These are phyloP conservation scores for Zalophus californianus DNA, from an alignment of 2,797 vertebrate species.

Conservation along the genomic window DNA sequence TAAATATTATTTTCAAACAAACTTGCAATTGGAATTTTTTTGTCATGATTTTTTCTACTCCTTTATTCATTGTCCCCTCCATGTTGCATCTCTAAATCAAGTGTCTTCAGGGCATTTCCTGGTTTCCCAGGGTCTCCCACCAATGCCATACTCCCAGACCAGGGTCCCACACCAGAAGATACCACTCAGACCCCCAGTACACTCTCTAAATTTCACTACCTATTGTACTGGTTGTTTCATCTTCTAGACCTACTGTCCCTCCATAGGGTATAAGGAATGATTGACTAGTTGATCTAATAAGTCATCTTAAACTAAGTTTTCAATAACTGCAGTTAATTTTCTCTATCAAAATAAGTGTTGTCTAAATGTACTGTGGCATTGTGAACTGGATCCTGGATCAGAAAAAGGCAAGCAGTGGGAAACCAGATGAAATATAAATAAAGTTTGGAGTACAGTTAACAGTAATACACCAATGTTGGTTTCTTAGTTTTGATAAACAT, in stretches of 20 bases:
- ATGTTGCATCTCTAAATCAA: not conserved
- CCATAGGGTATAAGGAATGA: not conserved
- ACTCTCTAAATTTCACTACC: not conserved
- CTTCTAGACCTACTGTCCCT: not conserved
- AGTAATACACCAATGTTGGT: not conserved
- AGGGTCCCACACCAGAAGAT: not conserved
- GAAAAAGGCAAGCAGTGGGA: not conserved
- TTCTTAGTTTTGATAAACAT: not conserved
- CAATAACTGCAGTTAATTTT: not conserved
- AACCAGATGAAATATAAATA: not conserved
- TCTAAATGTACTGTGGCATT: not conserved
- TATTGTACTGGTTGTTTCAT: rapidly evolving
- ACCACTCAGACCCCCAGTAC: not conserved
- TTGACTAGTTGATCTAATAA: not conserved
- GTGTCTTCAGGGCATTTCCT: too few species aligned
- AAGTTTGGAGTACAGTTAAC: not conserved
- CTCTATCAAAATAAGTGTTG: not conserved
- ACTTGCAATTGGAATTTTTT: not conserved
- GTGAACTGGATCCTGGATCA: not conserved
- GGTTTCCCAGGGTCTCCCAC: not conserved
- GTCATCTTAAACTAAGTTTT: not conserved
- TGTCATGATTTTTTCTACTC: not conserved
- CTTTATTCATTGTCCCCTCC: not conserved
- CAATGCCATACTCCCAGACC: rapidly evolving
- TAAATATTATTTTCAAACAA: not conserved